These are phyloP conservation scores for Stegostoma tigrinum DNA, from an alignment of 2,113 vertebrate genomes.

Conservation along the genomic window DNA sequence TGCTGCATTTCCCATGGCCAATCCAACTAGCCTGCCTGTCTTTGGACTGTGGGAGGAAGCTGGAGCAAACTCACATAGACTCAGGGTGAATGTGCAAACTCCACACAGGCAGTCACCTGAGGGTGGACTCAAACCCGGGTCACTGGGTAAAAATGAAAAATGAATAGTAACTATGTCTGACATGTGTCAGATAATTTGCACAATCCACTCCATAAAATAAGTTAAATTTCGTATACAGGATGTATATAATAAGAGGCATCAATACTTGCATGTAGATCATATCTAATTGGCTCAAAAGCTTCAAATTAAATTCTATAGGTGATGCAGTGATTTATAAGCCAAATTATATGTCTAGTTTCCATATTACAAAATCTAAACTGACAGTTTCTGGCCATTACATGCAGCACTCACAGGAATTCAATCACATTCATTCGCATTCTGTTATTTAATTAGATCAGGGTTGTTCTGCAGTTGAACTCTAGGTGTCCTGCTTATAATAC, in stretches of 20 bases:
- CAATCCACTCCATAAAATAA: not conserved
- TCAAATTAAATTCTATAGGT: not conserved
- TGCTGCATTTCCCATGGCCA: no score
- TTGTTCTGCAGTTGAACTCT: not conserved
- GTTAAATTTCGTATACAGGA: not conserved
- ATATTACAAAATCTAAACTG: not conserved
- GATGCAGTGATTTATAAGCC: not conserved
- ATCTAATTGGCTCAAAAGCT: not conserved
- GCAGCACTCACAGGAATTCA: not conserved
- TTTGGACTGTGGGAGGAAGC: no score
- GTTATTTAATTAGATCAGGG: not conserved
- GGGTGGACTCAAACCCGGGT: no score
- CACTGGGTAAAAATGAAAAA: not conserved
- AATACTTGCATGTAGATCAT: not conserved
- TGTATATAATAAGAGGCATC: not conserved
- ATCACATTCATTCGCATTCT: not conserved
- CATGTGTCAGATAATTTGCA: not conserved
- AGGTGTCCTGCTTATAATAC: not conserved
- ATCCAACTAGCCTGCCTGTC: no score
- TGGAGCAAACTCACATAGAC: no score
- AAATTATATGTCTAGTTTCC: not conserved
- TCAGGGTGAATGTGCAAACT: no score
- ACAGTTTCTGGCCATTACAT: not conserved
- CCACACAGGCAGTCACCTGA: no score
- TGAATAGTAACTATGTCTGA: not conserved